phyloP scores from a whole-genome alignment of 2,888 invertebrate genomes.

The Xanthia icteritia region DNA sequence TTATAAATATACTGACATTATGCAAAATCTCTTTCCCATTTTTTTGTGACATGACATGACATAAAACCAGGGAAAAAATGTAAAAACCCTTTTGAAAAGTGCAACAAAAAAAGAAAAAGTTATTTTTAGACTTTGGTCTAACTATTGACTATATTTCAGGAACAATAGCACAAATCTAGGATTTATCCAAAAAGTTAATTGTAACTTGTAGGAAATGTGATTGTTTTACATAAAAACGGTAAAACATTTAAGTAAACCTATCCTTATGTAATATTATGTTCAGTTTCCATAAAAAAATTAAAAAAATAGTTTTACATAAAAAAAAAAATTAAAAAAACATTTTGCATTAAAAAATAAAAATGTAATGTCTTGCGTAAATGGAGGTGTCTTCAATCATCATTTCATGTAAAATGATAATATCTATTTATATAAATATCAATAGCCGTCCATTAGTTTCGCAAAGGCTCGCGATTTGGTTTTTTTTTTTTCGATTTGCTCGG shows the following conservation, averaged over 20 bases:
- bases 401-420: background rate
- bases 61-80: background rate
- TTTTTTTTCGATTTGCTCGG: no score
- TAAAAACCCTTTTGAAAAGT: background rate
- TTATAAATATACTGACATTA: background rate
- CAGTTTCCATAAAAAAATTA: background rate
- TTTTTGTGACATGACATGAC: background rate
- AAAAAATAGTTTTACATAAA: background rate
- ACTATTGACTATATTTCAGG: background rate
- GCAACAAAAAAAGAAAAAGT: background rate
- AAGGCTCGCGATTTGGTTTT: no score
- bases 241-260: background rate
- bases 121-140: constrained; percentile 6
- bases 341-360: no score
- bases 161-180: no score
- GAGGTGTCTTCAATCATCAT: background rate
- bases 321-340: no score
- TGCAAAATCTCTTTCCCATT: background rate
- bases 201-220: background rate
- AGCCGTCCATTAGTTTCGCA: no score
- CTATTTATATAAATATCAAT: no score
- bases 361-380: background rate
- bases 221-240: background rate
- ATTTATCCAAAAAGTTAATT: background rate
- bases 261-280: background rate